Conservation (phyloP, 2,797 vertebrate species). For the Bucorvus abyssinicus region DNA sequence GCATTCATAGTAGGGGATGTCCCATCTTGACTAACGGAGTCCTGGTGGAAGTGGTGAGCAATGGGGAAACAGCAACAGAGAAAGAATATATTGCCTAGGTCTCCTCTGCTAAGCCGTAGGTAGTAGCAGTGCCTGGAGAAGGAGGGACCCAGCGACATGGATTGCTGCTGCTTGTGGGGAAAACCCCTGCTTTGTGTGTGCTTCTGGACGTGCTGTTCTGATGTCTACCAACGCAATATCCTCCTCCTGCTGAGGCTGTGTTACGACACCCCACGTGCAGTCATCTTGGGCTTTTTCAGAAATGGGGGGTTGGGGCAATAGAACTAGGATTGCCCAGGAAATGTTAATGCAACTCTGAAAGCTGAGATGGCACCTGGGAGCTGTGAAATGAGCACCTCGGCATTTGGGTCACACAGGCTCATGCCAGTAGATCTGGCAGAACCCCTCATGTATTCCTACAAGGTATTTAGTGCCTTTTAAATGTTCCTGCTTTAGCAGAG, state of each 20-base stretch:
- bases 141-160: rapidly evolving
- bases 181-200: neutral
- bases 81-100: neutral
- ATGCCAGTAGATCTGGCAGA: neutral
- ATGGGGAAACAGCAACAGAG: neutral
- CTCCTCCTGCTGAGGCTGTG: slow-evolving; percentile 28
- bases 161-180: neutral
- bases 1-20: neutral
- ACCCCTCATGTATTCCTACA: neutral
- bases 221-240: slow-evolving; percentile 17
- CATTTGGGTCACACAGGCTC: neutral
- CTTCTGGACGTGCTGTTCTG: slow-evolving; percentile 27
- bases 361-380: neutral
- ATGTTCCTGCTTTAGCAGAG: neutral
- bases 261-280: neutral
- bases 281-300: slow-evolving; percentile 11
- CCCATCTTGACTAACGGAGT: neutral
- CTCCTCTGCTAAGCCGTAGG: neutral
- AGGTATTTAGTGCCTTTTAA: neutral
- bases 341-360: neutral
- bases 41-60: neutral
- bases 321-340: slow-evolving; percentile 1
- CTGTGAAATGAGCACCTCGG: neutral
- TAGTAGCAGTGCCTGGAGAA: neutral
- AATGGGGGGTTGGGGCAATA: neutral